Conservation (phyloP, 2,113 vertebrate species). For the Origma solitaria region DNA sequence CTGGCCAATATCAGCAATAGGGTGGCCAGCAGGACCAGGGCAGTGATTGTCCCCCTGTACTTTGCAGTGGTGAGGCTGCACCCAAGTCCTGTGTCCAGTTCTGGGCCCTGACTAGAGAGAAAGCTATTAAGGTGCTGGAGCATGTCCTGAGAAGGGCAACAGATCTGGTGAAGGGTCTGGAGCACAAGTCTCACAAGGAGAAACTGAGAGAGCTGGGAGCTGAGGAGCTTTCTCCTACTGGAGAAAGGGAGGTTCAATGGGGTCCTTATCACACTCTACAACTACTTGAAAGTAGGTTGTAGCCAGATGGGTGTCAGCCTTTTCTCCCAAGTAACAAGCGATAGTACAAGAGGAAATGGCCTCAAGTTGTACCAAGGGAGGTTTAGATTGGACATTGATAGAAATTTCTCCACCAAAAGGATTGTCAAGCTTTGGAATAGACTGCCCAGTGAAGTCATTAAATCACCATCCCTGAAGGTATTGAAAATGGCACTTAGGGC, state of each 20-base stretch:
- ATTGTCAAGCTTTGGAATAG: neutral
- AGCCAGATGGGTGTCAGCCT: neutral
- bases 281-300: neutral
- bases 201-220: neutral
- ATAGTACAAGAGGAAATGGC: fast-evolving
- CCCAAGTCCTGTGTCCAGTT: fast-evolving
- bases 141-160: fast-evolving
- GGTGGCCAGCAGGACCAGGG: neutral
- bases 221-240: neutral
- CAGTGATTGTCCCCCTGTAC: fast-evolving
- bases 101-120: too few species aligned
- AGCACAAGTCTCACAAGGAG: neutral
- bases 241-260: neutral
- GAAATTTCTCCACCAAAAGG: neutral
- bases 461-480: neutral
- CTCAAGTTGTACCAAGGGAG: neutral
- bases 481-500: neutral
- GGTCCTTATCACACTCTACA: neutral
- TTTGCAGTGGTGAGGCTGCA: fast-evolving
- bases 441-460: neutral
- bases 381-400: neutral
- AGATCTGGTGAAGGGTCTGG: neutral
- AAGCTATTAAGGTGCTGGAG: neutral
- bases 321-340: neutral
- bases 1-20: neutral